These are phyloP conservation scores for Cinclus mexicanus DNA, from an alignment of 2,113 vertebrate species.

Conservation along the genomic window DNA sequence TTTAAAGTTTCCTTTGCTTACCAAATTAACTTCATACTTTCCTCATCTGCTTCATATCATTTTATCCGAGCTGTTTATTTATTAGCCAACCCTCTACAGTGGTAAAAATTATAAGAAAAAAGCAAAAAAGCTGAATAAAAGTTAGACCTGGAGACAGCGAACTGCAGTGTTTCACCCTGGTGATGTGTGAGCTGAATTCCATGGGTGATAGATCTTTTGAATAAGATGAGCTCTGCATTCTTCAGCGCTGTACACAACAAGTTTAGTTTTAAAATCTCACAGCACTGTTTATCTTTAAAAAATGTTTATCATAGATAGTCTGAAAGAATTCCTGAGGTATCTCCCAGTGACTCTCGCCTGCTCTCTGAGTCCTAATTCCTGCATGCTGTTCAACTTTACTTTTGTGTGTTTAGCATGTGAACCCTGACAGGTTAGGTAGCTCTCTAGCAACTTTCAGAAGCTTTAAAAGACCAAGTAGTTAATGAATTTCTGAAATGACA, in stretches of 20 bases:
- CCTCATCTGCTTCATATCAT: neutral
- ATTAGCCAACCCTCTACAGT: neutral
- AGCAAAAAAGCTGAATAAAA: neutral
- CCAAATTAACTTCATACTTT: neutral
- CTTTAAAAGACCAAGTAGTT: neutral
- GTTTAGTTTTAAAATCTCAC: neutral
- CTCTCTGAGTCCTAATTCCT: neutral
- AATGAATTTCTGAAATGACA: neutral
- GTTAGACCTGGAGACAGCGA: neutral
- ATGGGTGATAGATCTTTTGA: neutral
- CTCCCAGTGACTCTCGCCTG: neutral
- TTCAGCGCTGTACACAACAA: neutral
- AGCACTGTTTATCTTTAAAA: neutral
- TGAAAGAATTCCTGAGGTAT: neutral
- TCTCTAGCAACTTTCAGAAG: neutral
- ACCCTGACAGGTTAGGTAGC: neutral
- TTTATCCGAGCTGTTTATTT: neutral
- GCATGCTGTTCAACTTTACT: neutral
- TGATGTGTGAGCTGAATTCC: neutral
- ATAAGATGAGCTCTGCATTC: neutral
- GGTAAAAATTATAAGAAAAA: neutral
- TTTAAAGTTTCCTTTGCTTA: constrained; percentile 10
- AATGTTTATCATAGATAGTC: neutral
- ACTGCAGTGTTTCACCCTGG: neutral
- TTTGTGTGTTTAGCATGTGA: neutral